Base-by-base conservation (phyloP, 2,113 vertebrate genomes). In the Aspiorhynchus laticeps region DNA sequence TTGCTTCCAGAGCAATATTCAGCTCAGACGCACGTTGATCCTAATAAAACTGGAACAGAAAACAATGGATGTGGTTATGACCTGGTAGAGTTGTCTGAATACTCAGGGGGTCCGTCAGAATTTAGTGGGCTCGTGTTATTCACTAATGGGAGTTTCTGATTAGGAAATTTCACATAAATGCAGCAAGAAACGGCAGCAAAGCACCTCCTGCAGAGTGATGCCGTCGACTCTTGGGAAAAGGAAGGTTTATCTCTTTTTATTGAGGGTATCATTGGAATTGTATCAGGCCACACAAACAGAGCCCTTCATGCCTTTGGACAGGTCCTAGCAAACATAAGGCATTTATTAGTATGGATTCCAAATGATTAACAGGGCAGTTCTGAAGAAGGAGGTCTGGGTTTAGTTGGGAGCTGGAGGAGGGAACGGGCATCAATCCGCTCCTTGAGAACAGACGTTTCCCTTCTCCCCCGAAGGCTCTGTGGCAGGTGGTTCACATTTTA, bases 401-500 rank as follows among this genome's bases (percentile, higher is more conserved):
- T 88, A 88, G 88, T 88, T 93, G 90, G 87, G 92, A 94, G 91
- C 87, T 93, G 89, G 90, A 93, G 90, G 87, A 69, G 87, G 65
- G 41, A 76, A 76, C n/a, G 88, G 82, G 91, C 87, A 92, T 94
- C 93, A 93, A 91, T 85, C 94, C 89, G 85, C 90, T 90, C 93
- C 91, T 92, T 53, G 19, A 53, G 28, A 76, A 74, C 93, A 88
- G 92, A 65, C 86, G 36, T 93, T 92, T 89, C 90, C 87, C 91
- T 94, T 79, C 92, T 93, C n/a, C n/a, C 92, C 93, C 90, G 11
- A 87, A 90, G 94, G 91, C 63, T 92, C 36, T 87, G 92, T 88
- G 92, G 92, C 94, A 96, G 93, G 95, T 95, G 94, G 94, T 95
- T 96, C 88, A 48, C 91, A 94, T 97, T 95, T 95, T 91, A 81